Evolutionary conservation across 2,797 vertebrate species (phyloP).

Genomic region (Gorsachius magnificus): DNA sequence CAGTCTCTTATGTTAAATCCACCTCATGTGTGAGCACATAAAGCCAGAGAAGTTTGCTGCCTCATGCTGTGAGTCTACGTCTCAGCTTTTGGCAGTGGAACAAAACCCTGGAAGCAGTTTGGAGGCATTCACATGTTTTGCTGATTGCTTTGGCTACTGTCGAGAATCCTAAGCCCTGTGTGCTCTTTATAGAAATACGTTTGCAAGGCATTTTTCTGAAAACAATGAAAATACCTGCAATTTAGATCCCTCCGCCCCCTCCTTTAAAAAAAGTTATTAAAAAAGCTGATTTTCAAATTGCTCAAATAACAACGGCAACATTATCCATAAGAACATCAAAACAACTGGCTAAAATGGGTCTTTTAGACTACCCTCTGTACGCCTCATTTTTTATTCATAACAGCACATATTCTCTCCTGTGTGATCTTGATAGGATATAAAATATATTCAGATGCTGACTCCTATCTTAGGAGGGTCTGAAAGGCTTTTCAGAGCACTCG

Average conservation of each 20-base stretch:
- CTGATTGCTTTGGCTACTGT: slow-evolving; percentile 48
- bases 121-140: slow-evolving; percentile 30
- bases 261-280: not conserved
- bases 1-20: not conserved
- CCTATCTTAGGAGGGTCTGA: not conserved
- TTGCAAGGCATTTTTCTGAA: not conserved
- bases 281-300: slow-evolving; percentile 10
- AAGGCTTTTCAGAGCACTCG: not conserved
- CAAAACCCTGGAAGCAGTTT: slow-evolving; percentile 38
- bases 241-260: not conserved
- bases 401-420: not conserved
- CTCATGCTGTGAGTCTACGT: slow-evolving; percentile 12
- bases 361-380: not conserved
- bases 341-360: not conserved
- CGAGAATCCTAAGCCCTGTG: not conserved
- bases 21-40: not conserved
- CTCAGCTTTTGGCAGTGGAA: slow-evolving; percentile 44
- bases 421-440: not conserved
- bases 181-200: not conserved
- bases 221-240: slow-evolving; percentile 10
- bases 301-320: not conserved
- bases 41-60: slow-evolving; percentile 31
- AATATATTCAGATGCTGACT: not conserved
- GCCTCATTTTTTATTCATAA: not conserved
- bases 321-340: not conserved